Evolutionary conservation across 2,797 vertebrate species (phyloP), one percentile per base, ranked within the genome.

Genomic region (Poeciliopsis gracilis): DNA sequence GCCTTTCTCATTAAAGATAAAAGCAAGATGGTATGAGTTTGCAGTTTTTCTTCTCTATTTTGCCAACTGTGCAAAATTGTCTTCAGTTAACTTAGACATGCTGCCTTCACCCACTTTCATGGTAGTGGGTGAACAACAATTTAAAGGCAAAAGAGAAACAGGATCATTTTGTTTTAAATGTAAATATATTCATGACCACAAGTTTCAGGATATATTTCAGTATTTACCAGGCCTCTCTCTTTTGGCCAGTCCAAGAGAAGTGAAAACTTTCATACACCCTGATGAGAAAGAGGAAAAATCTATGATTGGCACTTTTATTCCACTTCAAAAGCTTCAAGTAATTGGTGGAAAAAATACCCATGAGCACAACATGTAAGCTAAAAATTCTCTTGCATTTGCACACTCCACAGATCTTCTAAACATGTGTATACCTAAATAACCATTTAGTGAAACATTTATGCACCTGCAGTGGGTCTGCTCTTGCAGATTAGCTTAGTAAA

Each of bases 391-490:
- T 38, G 61, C 9, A 38, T 66, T 66, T 66, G 38, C 10, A 38
- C 36, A 23, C 10, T 8, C 18, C 18, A 25, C 9, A 38, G 59
- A 9, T 70, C 51, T 76, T 61, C 79, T n/a, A 63, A n/a, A 33
- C 28, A 78, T 57, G 11, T 1, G 2, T 49, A 12, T 61, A 69
- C 75, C 9, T 49, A 63, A 76, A 77, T 59, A 61, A 38, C 28
- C 8, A 70, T 79, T 33, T 47, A 30, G 66, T 55, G 16, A 82
- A 84, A 79, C 51, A 78, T 70, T 76, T 78, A 63, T 67, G 7
- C 79, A 57, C 43, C 66, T 84, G 45, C 67, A 61, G 82, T 47
- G 0, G 77, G 73, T 51, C n/a, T 76, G 49, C 76, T 78, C 28
- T 72, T 59, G 45, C 13, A 66, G 61, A 77, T 78, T 59, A 66